These are phyloP conservation scores for Tortrix viridana DNA, from an alignment of 2,888 invertebrate genomes.

Conservation along the genomic window DNA sequence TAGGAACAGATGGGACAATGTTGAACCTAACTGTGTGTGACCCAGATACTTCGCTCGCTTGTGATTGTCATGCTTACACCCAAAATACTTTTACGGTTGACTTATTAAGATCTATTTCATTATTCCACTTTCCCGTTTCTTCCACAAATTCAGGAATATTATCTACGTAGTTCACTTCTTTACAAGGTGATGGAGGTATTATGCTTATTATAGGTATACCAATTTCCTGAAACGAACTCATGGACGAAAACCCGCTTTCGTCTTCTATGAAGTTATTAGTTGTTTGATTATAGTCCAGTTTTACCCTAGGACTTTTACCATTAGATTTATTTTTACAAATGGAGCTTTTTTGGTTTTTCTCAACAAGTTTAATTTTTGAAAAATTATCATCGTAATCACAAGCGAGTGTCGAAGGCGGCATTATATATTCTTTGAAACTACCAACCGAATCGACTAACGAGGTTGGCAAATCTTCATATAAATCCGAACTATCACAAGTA, in stretches of 20 bases:
- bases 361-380: conserved; percentile 50
- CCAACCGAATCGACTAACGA: conserved; percentile 54
- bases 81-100: conserved; percentile 78
- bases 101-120: conserved; percentile 65
- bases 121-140: conserved; percentile 68
- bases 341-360: conserved; percentile 47
- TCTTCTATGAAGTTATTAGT: conserved; percentile 84
- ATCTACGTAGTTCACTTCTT: conserved; percentile 68
- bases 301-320: conserved; percentile 48
- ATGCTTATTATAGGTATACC: conserved; percentile 86
- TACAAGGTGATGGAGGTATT: conserved; percentile 76
- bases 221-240: conserved; percentile 93
- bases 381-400: conserved; percentile 61
- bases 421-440: conserved; percentile 53
- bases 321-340: conserved; percentile 43
- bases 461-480: conserved; percentile 52
- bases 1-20: too few species aligned
- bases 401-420: conserved; percentile 54
- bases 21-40: too few species aligned
- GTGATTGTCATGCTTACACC: conserved; percentile 58
- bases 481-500: conserved; percentile 50
- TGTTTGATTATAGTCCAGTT: conserved; percentile 62
- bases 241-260: conserved; percentile 93
- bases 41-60: too few species aligned
- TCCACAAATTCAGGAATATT: conserved; percentile 59